Percentiles rank a stretch among this genome's conserved stretches.
phyloP scores from a whole-genome alignment of 2,888 invertebrate genomes.

The Stramonita haemastoma region DNA sequence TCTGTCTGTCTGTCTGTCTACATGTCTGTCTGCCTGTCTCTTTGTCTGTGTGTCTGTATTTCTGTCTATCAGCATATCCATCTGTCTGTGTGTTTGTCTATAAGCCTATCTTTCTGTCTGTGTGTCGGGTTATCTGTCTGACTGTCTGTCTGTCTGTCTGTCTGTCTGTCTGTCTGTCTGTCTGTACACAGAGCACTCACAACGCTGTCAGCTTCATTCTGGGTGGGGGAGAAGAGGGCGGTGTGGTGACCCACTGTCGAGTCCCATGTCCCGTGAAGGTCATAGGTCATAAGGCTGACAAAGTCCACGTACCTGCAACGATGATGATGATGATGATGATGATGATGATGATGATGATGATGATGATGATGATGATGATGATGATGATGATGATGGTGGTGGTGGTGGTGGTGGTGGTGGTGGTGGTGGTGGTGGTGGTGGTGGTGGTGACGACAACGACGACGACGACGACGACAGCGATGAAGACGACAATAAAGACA shows the following conservation, averaged over 20 bases:
- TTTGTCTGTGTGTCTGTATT: no score
- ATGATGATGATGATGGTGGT: conserved; percentile 21
- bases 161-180: no score
- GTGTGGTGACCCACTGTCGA: conserved; percentile 41
- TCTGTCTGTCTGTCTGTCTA: no score
- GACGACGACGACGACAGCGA: not conserved
- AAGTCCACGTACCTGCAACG: conserved; percentile 46
- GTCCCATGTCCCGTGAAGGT: conserved; percentile 47
- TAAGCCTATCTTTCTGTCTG: no score
- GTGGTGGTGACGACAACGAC: not conserved
- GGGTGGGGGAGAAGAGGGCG: conserved; percentile 35
- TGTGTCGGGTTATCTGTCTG: no score
- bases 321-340: not conserved
- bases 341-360: not conserved
- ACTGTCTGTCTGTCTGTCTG: no score
- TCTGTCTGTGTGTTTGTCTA: no score
- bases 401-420: not conserved
- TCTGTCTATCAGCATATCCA: no score
- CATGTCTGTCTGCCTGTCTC: no score
- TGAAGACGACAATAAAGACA: not conserved
- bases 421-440: not conserved
- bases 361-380: conserved; percentile 20
- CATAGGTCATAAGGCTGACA: conserved; percentile 46
- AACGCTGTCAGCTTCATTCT: not conserved
- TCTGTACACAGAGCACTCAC: no score